Evolutionary conservation across 2,888 invertebrate genomes (phyloP).

Genomic region (Aproaerema taeniolella): DNA sequence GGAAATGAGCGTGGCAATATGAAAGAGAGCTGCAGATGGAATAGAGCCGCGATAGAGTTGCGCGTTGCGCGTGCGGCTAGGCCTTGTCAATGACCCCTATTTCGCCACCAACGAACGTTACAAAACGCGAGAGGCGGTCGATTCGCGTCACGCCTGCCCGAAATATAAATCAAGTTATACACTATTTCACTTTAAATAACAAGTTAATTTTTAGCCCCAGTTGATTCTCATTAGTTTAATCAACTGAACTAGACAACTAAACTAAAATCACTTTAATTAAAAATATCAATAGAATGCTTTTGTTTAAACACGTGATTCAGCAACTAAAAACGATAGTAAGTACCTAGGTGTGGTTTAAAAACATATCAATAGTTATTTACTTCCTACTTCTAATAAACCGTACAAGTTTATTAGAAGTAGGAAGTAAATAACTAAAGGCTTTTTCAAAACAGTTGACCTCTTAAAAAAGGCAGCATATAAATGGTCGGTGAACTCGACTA

Average conservation of each 20-base stretch:
- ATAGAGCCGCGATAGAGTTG: conserved; percentile 31
- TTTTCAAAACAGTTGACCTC: neutral
- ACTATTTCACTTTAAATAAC: neutral
- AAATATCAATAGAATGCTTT: no score
- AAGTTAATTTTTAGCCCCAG: no score
- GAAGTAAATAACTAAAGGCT: no score
- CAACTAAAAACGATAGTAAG: no score
- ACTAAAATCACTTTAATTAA: no score
- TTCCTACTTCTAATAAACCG: no score
- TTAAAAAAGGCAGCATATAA: conserved; percentile 4
- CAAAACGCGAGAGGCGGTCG: conserved; percentile 56
- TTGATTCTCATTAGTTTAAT: no score
- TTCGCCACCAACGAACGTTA: conserved; percentile 57
- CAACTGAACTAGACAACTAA: no score
- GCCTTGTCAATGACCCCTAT: conserved; percentile 75
- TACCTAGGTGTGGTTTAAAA: no score
- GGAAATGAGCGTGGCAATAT: conserved; percentile 8
- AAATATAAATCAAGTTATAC: neutral
- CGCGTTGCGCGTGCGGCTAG: conserved; percentile 48
- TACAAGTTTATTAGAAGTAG: no score
- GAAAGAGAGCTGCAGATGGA: conserved; percentile 35
- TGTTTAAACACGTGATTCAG: no score
- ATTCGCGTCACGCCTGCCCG: conserved; percentile 44
- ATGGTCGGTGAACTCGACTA: conserved; percentile 4
- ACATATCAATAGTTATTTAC: no score